Base-by-base conservation (phyloP, 2,113 vertebrate genomes). In the Cyrtonyx montezumae region DNA sequence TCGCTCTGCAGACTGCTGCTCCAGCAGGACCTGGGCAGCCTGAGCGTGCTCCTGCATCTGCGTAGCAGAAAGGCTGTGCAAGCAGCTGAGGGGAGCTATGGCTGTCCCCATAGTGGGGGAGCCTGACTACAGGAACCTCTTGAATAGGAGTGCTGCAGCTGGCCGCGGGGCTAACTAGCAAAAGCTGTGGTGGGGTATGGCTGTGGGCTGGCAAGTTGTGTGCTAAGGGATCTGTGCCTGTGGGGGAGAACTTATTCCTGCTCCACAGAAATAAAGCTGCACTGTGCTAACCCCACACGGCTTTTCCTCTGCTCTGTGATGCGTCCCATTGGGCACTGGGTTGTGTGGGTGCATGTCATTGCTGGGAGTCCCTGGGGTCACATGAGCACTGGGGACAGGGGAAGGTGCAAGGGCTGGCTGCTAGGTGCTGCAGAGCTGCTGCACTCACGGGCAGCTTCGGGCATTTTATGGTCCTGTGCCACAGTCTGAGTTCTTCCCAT, bases 231-330 rank as follows among this genome's bases (percentile, higher is more conserved):
- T 83, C 5, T 6, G 79, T 70, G 77, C 40, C 73, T 49, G 0
- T 8, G 59, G 67, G 67, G 86, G 79, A 65, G 32, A 69, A 49
- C 3, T 23, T 67, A 30, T 21, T 20, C 23, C 51, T 70, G 19
- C 63, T 10, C 84, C 46, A 0, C 61, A 88, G 90, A 95, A 97
- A 96, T 97, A 97, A 96, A 97, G 92, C 94, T 79, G 92, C 92
- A 94, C 87, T 79, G 93, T 95, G 96, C 93, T 92, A 34, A 91
- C 88, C 93, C 95, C 79, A 70, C 34, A 18, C 36, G 8, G 67
- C 65, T 56, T 36, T 32, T 1, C 56, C 37, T 67, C 71, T 71
- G 83, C 83, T 94, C 73, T 51, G 40, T 91, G 63, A 0, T 0
- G 30, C 5, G 6, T 6, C 53, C 32, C 20, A 13, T 23, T 12